These are phyloP conservation scores for Metallyticus violacea DNA, from an alignment of 2,888 invertebrate genomes.

Conservation along the genomic window DNA sequence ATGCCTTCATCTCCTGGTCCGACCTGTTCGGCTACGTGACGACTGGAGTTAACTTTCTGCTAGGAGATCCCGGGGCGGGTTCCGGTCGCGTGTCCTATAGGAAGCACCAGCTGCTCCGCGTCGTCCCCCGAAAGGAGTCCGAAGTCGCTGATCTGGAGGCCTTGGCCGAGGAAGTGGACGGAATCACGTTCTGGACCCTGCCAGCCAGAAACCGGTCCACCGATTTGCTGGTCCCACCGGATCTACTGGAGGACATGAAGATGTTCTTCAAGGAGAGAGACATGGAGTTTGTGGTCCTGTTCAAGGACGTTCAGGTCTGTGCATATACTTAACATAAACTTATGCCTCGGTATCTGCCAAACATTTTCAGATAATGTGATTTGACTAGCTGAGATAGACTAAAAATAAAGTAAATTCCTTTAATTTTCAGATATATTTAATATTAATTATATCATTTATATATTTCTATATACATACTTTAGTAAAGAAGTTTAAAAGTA, in stretches of 20 bases:
- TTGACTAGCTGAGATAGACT: too few relatives aligned
- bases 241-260: slow-evolving; percentile 57
- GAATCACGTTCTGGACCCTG: slow-evolving; percentile 59
- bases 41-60: neutral
- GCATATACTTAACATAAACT: too few relatives aligned
- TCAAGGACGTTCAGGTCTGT: slow-evolving; percentile 67
- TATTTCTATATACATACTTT: too few relatives aligned
- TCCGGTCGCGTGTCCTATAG: slow-evolving; percentile 43
- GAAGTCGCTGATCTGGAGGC: slow-evolving; percentile 49
- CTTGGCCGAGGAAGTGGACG: slow-evolving; percentile 48
- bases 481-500: too few relatives aligned
- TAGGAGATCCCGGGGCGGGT: neutral
- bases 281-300: slow-evolving; percentile 63
- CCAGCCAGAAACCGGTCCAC: slow-evolving; percentile 56
- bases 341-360: too few relatives aligned
- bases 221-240: slow-evolving; percentile 72
- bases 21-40: neutral
- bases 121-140: slow-evolving; percentile 47
- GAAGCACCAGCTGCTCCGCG: slow-evolving; percentile 41
- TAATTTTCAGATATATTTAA: too few relatives aligned
- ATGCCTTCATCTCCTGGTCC: neutral
- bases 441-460: too few relatives aligned
- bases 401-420: too few relatives aligned
- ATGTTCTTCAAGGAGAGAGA: slow-evolving; percentile 58
- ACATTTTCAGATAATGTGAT: too few relatives aligned